A percentile compares a stretch with the other conserved stretches of the same genome.
Conservation (phyloP, 2,888 invertebrate genomes). For the Pterobdella sp. region DNA sequence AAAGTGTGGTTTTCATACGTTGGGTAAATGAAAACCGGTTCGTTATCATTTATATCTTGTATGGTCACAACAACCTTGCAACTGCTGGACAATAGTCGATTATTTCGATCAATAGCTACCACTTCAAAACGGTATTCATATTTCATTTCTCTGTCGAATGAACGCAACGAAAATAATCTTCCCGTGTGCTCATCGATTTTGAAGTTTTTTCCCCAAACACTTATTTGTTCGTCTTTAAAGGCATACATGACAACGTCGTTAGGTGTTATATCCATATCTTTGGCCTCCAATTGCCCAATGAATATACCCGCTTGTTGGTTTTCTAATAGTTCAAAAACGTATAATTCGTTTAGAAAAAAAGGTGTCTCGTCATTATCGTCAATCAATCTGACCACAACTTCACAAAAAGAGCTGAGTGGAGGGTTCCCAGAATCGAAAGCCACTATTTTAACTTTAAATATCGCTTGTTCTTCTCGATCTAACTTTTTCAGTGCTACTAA, state of each 20-base stretch:
- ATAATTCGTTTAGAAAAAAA: conserved; percentile 17
- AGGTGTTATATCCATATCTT: conserved; percentile 27
- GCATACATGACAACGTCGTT: conserved; percentile 25
- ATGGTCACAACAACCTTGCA: conserved; percentile 72
- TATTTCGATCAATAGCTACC: conserved; percentile 18
- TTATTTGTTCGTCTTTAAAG: background rate
- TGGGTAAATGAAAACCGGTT: conserved; percentile 33
- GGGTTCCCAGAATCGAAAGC: conserved; percentile 30
- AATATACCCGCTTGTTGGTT: conserved; percentile 18
- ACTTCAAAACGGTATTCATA: conserved; percentile 18
- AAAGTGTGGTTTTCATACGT: conserved; percentile 29
- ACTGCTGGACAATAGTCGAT: conserved; percentile 13
- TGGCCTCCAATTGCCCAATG: conserved; percentile 26
- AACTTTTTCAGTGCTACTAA: conserved; percentile 12
- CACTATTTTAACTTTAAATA: conserved; percentile 21
- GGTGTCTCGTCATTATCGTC: conserved; percentile 33
- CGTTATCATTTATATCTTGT: conserved; percentile 61
- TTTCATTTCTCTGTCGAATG: conserved; percentile 30
- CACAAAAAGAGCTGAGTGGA: conserved; percentile 19
- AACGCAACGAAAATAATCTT: conserved; percentile 16
- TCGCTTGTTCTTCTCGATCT: conserved; percentile 27
- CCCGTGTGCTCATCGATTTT: conserved; percentile 27
- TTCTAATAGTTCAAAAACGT: conserved; percentile 30
- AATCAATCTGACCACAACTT: conserved; percentile 26
- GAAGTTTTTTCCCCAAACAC: conserved; percentile 29